A percentile compares a stretch with the other conserved stretches of the same genome.
These are phyloP conservation scores for Furcula furcula DNA, from an alignment of 2,888 invertebrate genomes.

Conservation along the genomic window DNA sequence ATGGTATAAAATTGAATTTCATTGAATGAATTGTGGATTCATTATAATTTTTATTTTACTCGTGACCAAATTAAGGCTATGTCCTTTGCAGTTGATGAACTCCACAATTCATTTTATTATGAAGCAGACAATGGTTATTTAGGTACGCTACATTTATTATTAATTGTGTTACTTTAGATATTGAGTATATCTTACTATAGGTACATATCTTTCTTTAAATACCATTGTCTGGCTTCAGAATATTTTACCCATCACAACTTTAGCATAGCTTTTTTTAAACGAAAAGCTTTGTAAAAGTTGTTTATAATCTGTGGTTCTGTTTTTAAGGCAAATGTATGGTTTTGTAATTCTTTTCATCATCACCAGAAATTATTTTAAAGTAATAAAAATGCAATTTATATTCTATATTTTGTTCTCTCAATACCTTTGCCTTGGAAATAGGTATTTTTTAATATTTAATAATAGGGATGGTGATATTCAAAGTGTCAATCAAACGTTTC, in stretches of 20 bases:
- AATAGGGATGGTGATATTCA: conserved; percentile 56
- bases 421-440: conserved; percentile 15
- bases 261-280: conserved; percentile 26
- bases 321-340: conserved; percentile 14
- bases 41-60: too few species aligned
- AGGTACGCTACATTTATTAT: too few species aligned
- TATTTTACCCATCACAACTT: conserved; percentile 22
- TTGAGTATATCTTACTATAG: too few species aligned
- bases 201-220: not conserved
- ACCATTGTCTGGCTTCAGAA: conserved; percentile 22
- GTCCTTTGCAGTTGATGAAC: not conserved
- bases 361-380: not conserved
- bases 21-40: not conserved
- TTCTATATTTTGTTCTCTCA: not conserved
- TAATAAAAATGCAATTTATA: too few species aligned
- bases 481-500: conserved; percentile 76
- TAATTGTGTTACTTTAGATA: too few species aligned
- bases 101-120: conserved; percentile 15
- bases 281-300: conserved; percentile 33
- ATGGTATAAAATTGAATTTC: not conserved
- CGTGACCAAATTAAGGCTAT: too few species aligned
- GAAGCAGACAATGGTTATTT: conserved; percentile 23
- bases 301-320: conserved; percentile 11
- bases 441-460: conserved; percentile 25
- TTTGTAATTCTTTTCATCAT: not conserved